Conservation (phyloP, 2,888 invertebrate species). For the Aleiodes leptofemur region DNA sequence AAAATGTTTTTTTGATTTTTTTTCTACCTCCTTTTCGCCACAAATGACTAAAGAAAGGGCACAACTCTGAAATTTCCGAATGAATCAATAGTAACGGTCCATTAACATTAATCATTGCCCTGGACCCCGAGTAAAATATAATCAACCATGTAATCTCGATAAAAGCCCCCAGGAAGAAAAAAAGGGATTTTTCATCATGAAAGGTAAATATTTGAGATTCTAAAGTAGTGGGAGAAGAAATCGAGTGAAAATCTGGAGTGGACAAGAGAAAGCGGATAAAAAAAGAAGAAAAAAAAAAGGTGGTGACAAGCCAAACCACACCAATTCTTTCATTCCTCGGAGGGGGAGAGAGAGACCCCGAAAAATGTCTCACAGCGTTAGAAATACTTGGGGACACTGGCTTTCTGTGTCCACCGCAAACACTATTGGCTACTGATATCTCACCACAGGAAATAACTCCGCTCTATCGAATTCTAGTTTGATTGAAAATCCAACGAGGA, state of each 20-base stretch:
- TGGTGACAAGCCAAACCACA: conserved; percentile 35
- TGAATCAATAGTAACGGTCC: too few relatives aligned
- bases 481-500: too few relatives aligned
- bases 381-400: conserved; percentile 10
- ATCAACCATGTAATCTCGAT: conserved; percentile 18
- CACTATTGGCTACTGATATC: neutral
- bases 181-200: conserved; percentile 16
- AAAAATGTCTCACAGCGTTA: conserved; percentile 6
- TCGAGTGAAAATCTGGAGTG: conserved; percentile 32
- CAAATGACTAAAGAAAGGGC: too few relatives aligned
- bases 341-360: conserved; percentile 1
- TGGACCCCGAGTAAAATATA: conserved; percentile 1
- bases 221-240: conserved; percentile 29
- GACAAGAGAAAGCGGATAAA: neutral
- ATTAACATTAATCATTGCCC: too few relatives aligned
- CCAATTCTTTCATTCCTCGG: conserved; percentile 23
- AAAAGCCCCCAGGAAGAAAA: conserved; percentile 13
- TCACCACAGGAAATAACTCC: too few relatives aligned
- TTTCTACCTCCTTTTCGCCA: too few relatives aligned
- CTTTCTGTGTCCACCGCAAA: conserved; percentile 1
- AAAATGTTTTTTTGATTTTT: too few relatives aligned
- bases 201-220: conserved; percentile 38
- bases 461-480: too few relatives aligned
- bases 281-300: neutral
- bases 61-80: too few relatives aligned